These are phyloP conservation scores for Drosophila multiciliata DNA, from an alignment of 2,888 invertebrate genomes.

Conservation along the genomic window DNA sequence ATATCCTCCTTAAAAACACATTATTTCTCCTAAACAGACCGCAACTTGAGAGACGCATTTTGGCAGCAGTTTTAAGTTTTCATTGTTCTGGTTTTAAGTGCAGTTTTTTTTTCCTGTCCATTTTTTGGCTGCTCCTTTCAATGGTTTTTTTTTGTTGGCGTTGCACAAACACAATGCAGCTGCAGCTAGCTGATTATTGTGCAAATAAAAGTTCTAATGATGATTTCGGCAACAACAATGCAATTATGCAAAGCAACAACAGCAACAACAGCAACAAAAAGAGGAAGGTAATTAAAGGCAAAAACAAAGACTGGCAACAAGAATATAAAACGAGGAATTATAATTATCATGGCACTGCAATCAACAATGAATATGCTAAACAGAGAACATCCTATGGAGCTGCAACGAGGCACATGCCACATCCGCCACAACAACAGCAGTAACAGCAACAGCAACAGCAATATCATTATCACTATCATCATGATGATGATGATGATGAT, in stretches of 20 bases:
- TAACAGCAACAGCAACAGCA: slow-evolving; percentile 21
- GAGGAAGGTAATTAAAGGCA: slow-evolving; percentile 56
- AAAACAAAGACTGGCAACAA: slow-evolving; percentile 20
- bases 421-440: slow-evolving; percentile 57
- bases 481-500: slow-evolving; percentile 30
- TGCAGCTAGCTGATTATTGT: slow-evolving; percentile 67
- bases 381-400: slow-evolving; percentile 66
- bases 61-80: slow-evolving; percentile 30
- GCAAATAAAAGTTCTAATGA: slow-evolving; percentile 79
- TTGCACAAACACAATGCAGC: slow-evolving; percentile 63
- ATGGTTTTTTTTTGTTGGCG: slow-evolving; percentile 19
- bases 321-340: slow-evolving; percentile 54
- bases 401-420: slow-evolving; percentile 51
- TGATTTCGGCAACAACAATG: slow-evolving; percentile 75
- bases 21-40: slow-evolving; percentile 62
- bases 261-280: slow-evolving; percentile 34
- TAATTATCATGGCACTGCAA: slow-evolving; percentile 68
- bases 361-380: slow-evolving; percentile 75
- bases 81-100: slow-evolving; percentile 47
- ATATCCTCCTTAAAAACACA: slow-evolving; percentile 17
- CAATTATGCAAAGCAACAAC: slow-evolving; percentile 61
- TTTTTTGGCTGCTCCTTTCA: slow-evolving; percentile 33
- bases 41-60: slow-evolving; percentile 69
- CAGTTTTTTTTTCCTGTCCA: slow-evolving; percentile 3
- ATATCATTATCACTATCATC: slow-evolving; percentile 34